Evolutionary conservation across 2,113 vertebrate species (phyloP).

Genomic region (Macrotis lagotis): DNA sequence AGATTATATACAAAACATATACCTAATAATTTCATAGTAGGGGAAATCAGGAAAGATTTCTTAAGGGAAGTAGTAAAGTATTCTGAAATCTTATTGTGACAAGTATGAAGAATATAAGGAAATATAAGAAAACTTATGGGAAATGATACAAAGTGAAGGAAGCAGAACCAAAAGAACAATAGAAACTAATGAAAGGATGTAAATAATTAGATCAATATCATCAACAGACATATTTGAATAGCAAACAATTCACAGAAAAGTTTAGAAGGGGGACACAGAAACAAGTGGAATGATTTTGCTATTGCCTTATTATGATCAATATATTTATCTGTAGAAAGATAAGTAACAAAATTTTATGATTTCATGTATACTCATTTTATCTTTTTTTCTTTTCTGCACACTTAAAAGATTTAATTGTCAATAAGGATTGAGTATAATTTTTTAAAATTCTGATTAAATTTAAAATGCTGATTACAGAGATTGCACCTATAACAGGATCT

Average conservation of each 20-base stretch:
- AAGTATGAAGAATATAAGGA: not conserved
- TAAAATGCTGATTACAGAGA: not conserved
- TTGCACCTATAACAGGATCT: not conserved
- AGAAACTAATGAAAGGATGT: not conserved
- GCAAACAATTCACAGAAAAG: not conserved
- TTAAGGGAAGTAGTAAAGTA: not conserved
- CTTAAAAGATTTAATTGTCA: not conserved
- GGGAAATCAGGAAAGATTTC: not conserved
- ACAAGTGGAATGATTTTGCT: not conserved
- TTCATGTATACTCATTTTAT: not conserved
- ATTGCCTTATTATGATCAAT: not conserved
- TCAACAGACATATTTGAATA: not conserved
- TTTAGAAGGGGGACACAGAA: not conserved
- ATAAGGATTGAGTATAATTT: not conserved
- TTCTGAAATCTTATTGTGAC: not conserved
- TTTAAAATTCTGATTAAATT: not conserved
- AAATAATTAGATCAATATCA: not conserved
- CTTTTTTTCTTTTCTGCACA: not conserved
- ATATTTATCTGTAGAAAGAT: not conserved
- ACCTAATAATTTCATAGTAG: not conserved
- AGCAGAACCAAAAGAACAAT: not conserved
- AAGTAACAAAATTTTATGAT: not conserved
- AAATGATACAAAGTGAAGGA: not conserved
- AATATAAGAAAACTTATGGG: not conserved
- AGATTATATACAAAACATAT: not conserved